Percentiles rank a stretch among this genome's conserved stretches.
Conservation (phyloP, 2,888 invertebrate genomes). For the Scaptomyza caliginosa region DNA sequence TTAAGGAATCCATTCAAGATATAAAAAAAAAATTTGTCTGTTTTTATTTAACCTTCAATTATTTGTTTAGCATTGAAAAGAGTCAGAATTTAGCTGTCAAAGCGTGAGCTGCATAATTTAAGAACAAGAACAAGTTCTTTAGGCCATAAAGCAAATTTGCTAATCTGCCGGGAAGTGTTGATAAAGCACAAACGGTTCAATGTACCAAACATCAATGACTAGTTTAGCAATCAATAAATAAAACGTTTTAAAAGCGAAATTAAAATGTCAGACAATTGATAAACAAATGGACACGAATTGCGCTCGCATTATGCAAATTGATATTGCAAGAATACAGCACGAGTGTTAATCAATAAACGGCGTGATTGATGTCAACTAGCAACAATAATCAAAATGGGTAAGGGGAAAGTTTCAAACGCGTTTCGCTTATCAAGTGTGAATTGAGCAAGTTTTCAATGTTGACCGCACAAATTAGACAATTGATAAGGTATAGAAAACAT, state of each 20-base stretch:
- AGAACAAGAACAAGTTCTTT: conserved; percentile 3
- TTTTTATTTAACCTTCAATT: conserved; percentile 38
- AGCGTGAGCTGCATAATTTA: conserved; percentile 53
- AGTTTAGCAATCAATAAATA: not conserved
- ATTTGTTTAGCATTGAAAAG: conserved; percentile 31
- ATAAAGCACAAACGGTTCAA: conserved; percentile 42
- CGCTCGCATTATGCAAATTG: not conserved
- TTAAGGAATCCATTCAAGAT: no score
- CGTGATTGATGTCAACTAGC: conserved; percentile 49
- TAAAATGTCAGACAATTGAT: not conserved
- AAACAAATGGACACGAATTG: not conserved
- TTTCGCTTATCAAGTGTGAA: conserved; percentile 52
- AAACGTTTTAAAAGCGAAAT: not conserved
- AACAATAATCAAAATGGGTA: not conserved
- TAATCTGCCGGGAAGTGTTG: conserved; percentile 38
- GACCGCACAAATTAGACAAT: conserved; percentile 60
- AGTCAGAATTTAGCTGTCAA: conserved; percentile 11
- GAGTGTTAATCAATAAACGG: conserved; percentile 46
- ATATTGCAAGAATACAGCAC: conserved; percentile 10
- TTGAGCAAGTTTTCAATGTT: conserved; percentile 51
- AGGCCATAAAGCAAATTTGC: not conserved
- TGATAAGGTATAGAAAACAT: conserved; percentile 27
- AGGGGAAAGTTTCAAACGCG: conserved; percentile 27
- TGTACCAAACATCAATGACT: conserved; percentile 22
- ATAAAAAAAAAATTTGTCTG: no score